Evolutionary conservation across 2,888 invertebrate genomes (phyloP), one percentile per base, ranked within the genome.

Genomic region (Pinctada fucata): DNA sequence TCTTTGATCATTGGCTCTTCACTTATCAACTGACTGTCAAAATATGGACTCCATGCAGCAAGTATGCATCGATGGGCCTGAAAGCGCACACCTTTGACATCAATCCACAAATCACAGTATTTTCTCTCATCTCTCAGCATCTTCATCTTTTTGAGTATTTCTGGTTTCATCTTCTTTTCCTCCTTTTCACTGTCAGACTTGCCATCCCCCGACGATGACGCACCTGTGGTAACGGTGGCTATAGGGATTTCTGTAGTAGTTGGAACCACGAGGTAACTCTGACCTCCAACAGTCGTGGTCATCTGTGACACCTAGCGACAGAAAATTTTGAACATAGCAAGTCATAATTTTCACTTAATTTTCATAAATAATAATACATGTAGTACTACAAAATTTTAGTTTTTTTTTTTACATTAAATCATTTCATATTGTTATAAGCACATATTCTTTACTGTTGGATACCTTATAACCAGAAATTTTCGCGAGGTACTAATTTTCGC

Each of bases 31-130:
- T 83, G 78, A 80, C 77, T 94, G 87, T 95, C 95, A 88, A 95
- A 95, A 90, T 95, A 95, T 0, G 95, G 95, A 78, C 95, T 95
- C 90, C 94, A 94, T 10, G 95, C 94, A 2, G 95, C 95, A 74
- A 95, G 90, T 76, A 95, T 94, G 90, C 94, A 94, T 68, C 95
- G 93, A 90, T 95, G 95, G 13, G 95, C 94, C 84, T 93, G 93
- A 84, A 95, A 94, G 81, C 94, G 93, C 85, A 93, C 93, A 72
- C 94, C 94, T 86, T 94, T 94, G 6, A 95, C 94, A 85, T 94
- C 93, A 8, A 95, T 92, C 8, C 94, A 93, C 8, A 95, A 93
- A 91, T 95, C 95, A 90, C 95, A 95, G 90, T 94, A 95, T 82
- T 94, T 92, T 80, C 94, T 94, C 58, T 93, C 92, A 83, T 94